Evolutionary conservation across 2,888 invertebrate species (phyloP), one percentile per base, ranked within the genome.

Genomic region (Tuberolachnus salignus): DNA sequence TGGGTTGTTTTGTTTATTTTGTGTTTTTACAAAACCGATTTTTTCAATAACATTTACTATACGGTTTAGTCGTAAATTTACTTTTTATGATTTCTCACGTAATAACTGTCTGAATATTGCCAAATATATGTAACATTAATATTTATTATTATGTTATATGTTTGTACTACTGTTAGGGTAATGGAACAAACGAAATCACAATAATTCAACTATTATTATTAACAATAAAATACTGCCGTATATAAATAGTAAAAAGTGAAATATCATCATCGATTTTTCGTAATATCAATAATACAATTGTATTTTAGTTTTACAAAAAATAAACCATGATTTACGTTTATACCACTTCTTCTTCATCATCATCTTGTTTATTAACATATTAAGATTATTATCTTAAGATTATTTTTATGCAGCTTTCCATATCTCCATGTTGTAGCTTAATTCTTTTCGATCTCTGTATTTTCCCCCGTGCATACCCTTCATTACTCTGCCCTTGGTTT

Each of bases 41-140:
- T 59, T 57, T 46, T 13, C 19, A 4, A 11, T 23, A 23, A 70
- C 59, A 59, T 59, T 59, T 70, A 70, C 6, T 66, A 49, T 72
- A 72, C 59, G 46, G 26, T 14, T 46, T n/a, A 9, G 11, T 19
- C 55, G 19, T 72, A 72, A 72, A 72, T 59, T 46, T 49, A 26
- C n/a, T 59, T 72, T 34, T 72, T 72, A 72, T 59, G 26, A 26
- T 59, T 72, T 72, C 26, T 59, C 59, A 26, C 59, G 71, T 72
- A 59, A 72, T 72, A 72, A 72, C 71, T 59, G 71, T 59, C 46
- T 19, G 19, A 49, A 34, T 13, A 59, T 49, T 72, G 49, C 59
- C 71, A 59, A 72, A 59, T 14, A 59, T 49, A 21, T 55, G 53
- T 34, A 34, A 55, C 42, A 55, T 70, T 55, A 55, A 70, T 34